Evolutionary conservation across 2,888 invertebrate genomes (phyloP).

Genomic region (Scaptomyza parva): DNA sequence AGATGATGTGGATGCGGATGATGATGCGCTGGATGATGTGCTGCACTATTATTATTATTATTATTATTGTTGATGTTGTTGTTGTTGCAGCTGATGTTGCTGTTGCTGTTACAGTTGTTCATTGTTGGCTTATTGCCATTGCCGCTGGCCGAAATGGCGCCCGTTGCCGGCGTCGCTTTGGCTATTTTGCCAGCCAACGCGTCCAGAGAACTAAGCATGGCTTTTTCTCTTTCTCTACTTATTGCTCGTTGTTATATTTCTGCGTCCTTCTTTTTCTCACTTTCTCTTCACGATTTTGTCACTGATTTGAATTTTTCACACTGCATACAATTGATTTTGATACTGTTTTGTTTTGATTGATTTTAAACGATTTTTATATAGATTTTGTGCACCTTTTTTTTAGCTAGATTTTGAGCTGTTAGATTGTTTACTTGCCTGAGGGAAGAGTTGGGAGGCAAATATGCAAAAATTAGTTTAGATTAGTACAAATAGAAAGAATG

Average conservation of each 20-base stretch:
- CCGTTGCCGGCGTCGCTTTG: slow-evolving; percentile 87
- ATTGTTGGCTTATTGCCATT: slow-evolving; percentile 69
- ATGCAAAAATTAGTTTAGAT: slow-evolving; percentile 63
- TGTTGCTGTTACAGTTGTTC: slow-evolving; percentile 20
- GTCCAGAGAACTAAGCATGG: slow-evolving; percentile 94
- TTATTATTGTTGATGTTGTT: neutral
- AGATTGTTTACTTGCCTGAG: slow-evolving; percentile 77
- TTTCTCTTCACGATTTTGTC: neutral
- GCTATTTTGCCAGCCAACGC: slow-evolving; percentile 95
- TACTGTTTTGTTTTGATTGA: neutral
- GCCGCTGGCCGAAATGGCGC: slow-evolving; percentile 74
- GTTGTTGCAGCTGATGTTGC: neutral
- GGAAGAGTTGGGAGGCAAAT: slow-evolving; percentile 78
- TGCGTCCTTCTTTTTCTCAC: neutral
- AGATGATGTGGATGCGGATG: slow-evolving; percentile 35
- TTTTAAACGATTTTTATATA: slow-evolving; percentile 10
- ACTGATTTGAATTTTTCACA: neutral
- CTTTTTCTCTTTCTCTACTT: neutral
- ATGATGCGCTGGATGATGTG: slow-evolving; percentile 61
- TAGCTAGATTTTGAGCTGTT: slow-evolving; percentile 34
- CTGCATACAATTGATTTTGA: slow-evolving; percentile 4
- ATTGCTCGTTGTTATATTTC: too few species aligned
- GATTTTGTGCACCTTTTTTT: slow-evolving; percentile 22
- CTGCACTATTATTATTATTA: slow-evolving; percentile 13
- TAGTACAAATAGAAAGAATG: slow-evolving; percentile 68